These are phyloP conservation scores for Pelodytes ibericus DNA, from an alignment of 2,797 vertebrate species.

Conservation along the genomic window DNA sequence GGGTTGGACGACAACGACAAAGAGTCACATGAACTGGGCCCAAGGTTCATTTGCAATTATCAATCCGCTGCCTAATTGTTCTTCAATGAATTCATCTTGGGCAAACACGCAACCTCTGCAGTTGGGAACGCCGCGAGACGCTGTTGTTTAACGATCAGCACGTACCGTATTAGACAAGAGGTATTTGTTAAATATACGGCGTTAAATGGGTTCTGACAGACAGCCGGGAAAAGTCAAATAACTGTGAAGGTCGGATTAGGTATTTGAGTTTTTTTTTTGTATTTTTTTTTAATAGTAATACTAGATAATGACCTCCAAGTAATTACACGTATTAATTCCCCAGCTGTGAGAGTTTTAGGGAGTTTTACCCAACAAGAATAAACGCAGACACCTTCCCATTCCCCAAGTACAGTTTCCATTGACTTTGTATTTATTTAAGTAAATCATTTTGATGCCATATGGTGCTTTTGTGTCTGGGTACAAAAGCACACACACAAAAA, in stretches of 20 bases:
- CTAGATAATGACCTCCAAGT: no score
- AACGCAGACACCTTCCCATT: no score
- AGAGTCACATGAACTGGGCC: constrained; percentile 85
- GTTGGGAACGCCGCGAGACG: constrained; percentile 27
- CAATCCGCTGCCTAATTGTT: constrained; percentile 50
- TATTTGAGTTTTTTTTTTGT: not conserved
- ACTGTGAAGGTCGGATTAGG: not conserved
- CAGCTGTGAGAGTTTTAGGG: no score
- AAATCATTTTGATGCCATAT: no score
- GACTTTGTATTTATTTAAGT: no score
- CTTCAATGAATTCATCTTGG: constrained; percentile 54
- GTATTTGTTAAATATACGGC: not conserved
- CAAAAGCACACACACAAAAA: no score
- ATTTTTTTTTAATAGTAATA: not conserved
- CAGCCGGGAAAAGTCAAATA: not conserved
- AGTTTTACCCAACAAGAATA: no score
- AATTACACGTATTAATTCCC: no score
- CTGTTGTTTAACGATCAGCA: not conserved
- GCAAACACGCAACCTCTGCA: constrained; percentile 27
- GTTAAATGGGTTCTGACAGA: not conserved
- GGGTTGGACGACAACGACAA: no score
- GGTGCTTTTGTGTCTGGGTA: no score
- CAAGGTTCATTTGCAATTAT: constrained; percentile 83
- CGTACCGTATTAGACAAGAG: constrained; percentile 6
- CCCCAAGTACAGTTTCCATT: no score